A percentile compares a stretch with the other conserved stretches of the same genome.
Conservation (phyloP, 2,113 vertebrate species). For the Archocentrus centrarchus region DNA sequence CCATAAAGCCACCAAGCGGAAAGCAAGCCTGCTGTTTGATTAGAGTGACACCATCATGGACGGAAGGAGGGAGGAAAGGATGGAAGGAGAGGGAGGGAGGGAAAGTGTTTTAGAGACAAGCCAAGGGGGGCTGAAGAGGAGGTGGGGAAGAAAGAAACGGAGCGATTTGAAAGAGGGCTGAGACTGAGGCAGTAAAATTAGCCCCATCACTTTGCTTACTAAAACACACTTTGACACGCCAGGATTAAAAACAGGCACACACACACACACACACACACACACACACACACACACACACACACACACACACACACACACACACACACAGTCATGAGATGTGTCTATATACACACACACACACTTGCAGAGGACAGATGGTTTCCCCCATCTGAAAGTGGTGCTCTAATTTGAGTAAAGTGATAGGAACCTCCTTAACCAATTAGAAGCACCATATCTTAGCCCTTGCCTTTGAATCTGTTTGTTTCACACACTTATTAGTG, state of each 20-base stretch:
- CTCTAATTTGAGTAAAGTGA: constrained; percentile 75
- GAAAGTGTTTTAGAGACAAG: constrained; percentile 48
- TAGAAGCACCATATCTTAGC: constrained; percentile 54
- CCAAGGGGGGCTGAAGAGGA: constrained; percentile 49
- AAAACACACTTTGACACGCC: constrained; percentile 57
- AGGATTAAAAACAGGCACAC: constrained; percentile 51
- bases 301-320: too few species aligned
- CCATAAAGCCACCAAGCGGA: constrained; percentile 88
- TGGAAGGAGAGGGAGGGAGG: constrained; percentile 38
- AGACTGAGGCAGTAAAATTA: constrained; percentile 71
- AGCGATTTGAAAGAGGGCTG: constrained; percentile 46
- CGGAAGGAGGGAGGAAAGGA: constrained; percentile 45
- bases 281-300: neutral
- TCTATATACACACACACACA: neutral
- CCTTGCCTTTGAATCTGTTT: constrained; percentile 28
- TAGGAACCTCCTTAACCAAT: constrained; percentile 76
- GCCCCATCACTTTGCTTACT: constrained; percentile 64
- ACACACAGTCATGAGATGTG: neutral
- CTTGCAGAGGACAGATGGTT: constrained; percentile 67
- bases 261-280: neutral
- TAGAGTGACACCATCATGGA: constrained; percentile 81
- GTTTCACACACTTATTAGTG: constrained; percentile 35
- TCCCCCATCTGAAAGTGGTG: constrained; percentile 52
- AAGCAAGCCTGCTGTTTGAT: constrained; percentile 90
- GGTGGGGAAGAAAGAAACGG: constrained; percentile 29